Conservation (phyloP, 1,140 invertebrate genomes). For the Drosophila eugracilis region DNA sequence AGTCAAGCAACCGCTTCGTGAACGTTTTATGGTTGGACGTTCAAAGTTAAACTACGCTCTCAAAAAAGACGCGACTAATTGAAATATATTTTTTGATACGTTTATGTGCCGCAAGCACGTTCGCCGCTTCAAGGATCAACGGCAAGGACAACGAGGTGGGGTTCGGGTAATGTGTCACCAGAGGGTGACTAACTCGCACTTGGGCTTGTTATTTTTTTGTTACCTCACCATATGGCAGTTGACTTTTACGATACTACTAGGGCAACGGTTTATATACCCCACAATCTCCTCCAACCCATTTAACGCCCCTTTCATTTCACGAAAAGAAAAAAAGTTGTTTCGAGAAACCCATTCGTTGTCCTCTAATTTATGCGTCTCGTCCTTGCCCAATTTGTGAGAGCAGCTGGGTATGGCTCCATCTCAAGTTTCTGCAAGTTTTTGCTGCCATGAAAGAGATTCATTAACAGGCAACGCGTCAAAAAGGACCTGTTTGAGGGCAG, state of each 20-base stretch:
- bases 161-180: conserved; percentile 61
- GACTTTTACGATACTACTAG: conserved; percentile 70
- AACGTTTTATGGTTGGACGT: conserved; percentile 63
- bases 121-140: conserved; percentile 4
- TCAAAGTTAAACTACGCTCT: conserved; percentile 50
- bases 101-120: conserved; percentile 62
- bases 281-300: neutral
- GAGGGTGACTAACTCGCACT: conserved; percentile 53
- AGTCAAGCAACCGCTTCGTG: conserved; percentile 58
- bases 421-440: conserved; percentile 54
- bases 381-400: conserved; percentile 51
- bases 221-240: conserved; percentile 76
- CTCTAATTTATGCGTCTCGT: conserved; percentile 59
- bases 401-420: conserved; percentile 26
- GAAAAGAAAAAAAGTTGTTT: conserved; percentile 41
- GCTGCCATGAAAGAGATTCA: conserved; percentile 63
- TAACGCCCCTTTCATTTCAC: conserved; percentile 6
- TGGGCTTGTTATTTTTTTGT: conserved; percentile 78
- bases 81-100: conserved; percentile 75
- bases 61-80: conserved; percentile 69
- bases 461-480: conserved; percentile 35
- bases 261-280: conserved; percentile 4
- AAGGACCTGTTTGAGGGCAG: conserved; percentile 13
- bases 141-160: conserved; percentile 16
- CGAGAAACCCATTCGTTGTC: conserved; percentile 45